Evolutionary conservation across 2,888 invertebrate species (phyloP).

Genomic region (Schizotus pectinicornis): DNA sequence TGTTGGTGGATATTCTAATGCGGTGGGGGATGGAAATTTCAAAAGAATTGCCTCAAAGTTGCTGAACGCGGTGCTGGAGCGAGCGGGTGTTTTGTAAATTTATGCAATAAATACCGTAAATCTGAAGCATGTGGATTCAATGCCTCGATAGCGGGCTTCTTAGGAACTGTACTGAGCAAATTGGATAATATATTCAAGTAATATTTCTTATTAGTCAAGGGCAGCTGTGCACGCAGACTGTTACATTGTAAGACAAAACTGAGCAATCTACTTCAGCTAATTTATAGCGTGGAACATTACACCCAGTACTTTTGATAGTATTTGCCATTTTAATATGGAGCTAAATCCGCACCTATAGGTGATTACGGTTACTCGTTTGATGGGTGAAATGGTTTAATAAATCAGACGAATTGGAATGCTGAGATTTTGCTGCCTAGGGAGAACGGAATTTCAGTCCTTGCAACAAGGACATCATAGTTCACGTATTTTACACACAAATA

Average conservation of each 20-base stretch:
- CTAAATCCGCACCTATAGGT: no score
- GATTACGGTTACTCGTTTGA: no score
- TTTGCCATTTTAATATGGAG: not conserved
- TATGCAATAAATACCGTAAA: slow-evolving; percentile 28
- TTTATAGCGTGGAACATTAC: slow-evolving; percentile 5
- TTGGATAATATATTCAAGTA: slow-evolving; percentile 55
- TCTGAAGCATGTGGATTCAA: slow-evolving; percentile 39
- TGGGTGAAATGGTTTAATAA: no score
- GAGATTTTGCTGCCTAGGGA: no score
- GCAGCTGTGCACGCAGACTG: slow-evolving; percentile 52
- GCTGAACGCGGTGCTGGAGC: no score
- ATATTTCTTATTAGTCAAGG: slow-evolving; percentile 59
- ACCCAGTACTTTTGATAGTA: not conserved
- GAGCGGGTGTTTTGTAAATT: slow-evolving; percentile 8
- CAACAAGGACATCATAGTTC: no score
- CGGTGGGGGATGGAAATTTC: no score
- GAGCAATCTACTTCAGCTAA: slow-evolving; percentile 24
- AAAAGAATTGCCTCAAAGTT: no score
- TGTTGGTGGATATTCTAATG: not conserved
- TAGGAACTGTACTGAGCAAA: slow-evolving; percentile 33
- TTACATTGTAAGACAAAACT: slow-evolving; percentile 41
- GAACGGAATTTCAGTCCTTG: no score
- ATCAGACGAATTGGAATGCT: no score
- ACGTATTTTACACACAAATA: no score
- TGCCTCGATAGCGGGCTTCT: slow-evolving; percentile 34